These are phyloP conservation scores for Leptosomus discolor DNA, from an alignment of 2,113 vertebrate species.

Conservation along the genomic window DNA sequence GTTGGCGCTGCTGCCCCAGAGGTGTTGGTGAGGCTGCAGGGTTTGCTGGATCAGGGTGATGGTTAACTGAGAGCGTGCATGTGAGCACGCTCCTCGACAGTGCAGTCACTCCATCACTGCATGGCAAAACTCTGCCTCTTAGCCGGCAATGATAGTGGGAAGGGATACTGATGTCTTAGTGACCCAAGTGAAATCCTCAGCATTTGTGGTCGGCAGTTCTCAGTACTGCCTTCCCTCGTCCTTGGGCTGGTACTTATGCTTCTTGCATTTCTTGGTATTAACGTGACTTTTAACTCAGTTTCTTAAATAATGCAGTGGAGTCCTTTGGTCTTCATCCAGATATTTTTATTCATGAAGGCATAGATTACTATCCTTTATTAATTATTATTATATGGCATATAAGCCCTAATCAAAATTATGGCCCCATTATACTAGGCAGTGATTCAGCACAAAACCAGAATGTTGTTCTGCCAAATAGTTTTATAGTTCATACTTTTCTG, in stretches of 20 bases:
- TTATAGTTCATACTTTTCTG: not conserved
- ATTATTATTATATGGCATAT: not conserved
- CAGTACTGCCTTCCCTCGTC: not conserved
- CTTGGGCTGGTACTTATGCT: not conserved
- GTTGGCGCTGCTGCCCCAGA: not conserved
- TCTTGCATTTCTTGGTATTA: not conserved
- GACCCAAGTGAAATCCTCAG: not conserved
- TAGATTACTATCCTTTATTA: not conserved
- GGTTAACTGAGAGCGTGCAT: not conserved
- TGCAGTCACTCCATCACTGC: not conserved
- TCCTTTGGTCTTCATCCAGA: not conserved
- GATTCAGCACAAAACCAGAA: constrained; percentile 8
- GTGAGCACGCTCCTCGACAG: rapidly evolving
- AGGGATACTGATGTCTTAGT: not conserved
- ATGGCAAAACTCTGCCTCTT: not conserved
- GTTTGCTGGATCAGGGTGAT: not conserved
- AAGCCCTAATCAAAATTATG: not conserved
- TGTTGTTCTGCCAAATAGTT: not conserved
- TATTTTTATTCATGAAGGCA: not conserved
- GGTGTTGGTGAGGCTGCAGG: rapidly evolving
- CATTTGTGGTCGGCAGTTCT: not conserved
- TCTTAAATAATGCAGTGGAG: not conserved
- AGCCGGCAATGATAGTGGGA: not conserved
- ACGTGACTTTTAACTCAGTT: not conserved
- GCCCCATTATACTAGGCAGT: not conserved